phyloP scores from a whole-genome alignment of 2,797 vertebrate species.

The Smutsia temminckii region DNA sequence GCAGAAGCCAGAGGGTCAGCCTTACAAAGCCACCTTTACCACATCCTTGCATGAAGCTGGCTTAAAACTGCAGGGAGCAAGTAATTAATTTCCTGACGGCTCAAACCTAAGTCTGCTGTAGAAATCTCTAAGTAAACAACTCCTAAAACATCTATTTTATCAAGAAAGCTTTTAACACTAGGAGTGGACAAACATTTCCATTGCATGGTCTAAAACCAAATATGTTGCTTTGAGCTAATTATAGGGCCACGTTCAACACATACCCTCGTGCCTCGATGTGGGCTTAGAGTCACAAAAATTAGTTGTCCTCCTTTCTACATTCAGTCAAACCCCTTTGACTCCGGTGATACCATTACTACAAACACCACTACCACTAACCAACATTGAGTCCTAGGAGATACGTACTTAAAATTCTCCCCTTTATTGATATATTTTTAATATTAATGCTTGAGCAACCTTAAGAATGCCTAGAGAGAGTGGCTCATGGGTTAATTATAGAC shows the following conservation, averaged over 20 bases:
- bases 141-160: background rate
- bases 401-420: background rate
- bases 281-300: background rate
- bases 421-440: background rate
- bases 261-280: background rate
- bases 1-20: background rate
- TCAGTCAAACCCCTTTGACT: background rate
- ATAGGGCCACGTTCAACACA: background rate
- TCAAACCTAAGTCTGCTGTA: background rate
- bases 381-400: background rate
- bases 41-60: background rate
- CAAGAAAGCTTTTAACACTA: background rate
- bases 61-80: background rate
- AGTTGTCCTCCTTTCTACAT: background rate
- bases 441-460: background rate
- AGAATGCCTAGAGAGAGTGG: background rate
- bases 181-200: background rate
- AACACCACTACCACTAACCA: background rate
- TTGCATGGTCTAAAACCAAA: background rate
- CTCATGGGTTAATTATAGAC: slow-evolving; percentile 24
- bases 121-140: background rate
- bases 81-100: background rate
- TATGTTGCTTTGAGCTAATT: slow-evolving; percentile 2
- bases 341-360: background rate
- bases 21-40: background rate